Percentiles rank a stretch among this genome's conserved stretches.
Evolutionary conservation across 2,113 vertebrate species (phyloP).

Genomic region (Perca fluviatilis): DNA sequence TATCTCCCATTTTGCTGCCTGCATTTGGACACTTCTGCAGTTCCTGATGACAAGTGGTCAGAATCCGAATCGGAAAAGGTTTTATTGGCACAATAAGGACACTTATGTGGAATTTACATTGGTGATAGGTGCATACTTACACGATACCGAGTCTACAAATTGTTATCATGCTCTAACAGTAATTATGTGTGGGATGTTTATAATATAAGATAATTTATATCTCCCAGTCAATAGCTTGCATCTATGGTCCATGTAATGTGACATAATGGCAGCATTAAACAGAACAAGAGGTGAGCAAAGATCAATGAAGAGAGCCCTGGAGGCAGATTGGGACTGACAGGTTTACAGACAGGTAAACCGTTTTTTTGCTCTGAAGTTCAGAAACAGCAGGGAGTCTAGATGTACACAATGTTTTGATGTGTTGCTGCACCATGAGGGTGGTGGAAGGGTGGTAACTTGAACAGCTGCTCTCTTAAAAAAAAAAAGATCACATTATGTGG

Average conservation of each 20-base stretch:
- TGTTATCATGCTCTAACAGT: background rate
- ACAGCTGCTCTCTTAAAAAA: conserved; percentile 14
- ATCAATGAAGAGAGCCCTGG: background rate
- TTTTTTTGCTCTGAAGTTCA: background rate
- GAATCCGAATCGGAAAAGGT: too few species aligned
- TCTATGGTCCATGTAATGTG: background rate
- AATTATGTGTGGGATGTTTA: background rate
- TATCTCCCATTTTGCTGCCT: background rate
- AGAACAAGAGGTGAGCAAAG: background rate
- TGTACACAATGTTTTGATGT: conserved; percentile 5
- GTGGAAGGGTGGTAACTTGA: background rate
- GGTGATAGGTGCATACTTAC: too few species aligned
- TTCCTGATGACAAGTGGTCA: background rate
- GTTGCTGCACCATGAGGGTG: conserved; percentile 2
- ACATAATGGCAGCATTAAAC: conserved; percentile 1
- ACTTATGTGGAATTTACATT: too few species aligned
- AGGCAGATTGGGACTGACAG: conserved; percentile 1
- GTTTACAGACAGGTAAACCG: background rate
- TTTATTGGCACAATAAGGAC: too few species aligned
- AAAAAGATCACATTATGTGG: background rate
- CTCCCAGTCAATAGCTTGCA: background rate
- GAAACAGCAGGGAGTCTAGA: conserved; percentile 1
- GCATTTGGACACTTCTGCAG: background rate
- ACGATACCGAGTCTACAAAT: background rate
- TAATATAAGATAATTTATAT: background rate